Conservation (phyloP, 1,140 invertebrate species). For the Drosophila auraria region DNA sequence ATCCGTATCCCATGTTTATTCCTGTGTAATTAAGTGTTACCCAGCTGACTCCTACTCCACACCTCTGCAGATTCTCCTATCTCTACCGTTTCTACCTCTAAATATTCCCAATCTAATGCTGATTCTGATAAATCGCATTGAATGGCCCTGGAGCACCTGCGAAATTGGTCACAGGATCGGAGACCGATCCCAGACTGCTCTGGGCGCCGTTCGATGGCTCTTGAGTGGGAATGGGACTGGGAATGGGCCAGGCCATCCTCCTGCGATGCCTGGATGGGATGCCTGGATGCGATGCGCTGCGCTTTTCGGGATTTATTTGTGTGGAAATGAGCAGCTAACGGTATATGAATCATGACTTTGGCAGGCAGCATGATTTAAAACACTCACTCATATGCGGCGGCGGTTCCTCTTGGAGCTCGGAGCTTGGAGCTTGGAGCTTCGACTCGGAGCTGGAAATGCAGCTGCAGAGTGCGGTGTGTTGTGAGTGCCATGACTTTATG, state of each 20-base stretch:
- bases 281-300: slow-evolving; percentile 43
- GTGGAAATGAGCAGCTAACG: slow-evolving; percentile 84
- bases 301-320: slow-evolving; percentile 82
- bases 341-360: slow-evolving; percentile 85
- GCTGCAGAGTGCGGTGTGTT: slow-evolving; percentile 33
- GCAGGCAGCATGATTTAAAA: slow-evolving; percentile 84
- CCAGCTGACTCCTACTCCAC: neutral
- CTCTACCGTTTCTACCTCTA: neutral
- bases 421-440: slow-evolving; percentile 10
- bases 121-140: slow-evolving; percentile 35
- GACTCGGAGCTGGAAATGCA: slow-evolving; percentile 24
- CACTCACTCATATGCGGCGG: slow-evolving; percentile 75
- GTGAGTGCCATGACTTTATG: slow-evolving; percentile 62
- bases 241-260: slow-evolving; percentile 25
- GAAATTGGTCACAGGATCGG: slow-evolving; percentile 40
- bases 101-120: slow-evolving; percentile 3
- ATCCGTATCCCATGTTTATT: no score
- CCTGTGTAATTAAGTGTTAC: slow-evolving; percentile 9
- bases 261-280: slow-evolving; percentile 18
- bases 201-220: slow-evolving; percentile 69
- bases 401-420: slow-evolving; percentile 15
- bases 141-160: slow-evolving; percentile 65
- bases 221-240: slow-evolving; percentile 60
- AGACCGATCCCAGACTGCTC: slow-evolving; percentile 25
- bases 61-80: neutral